Percentiles rank a stretch among this genome's conserved stretches.
Evolutionary conservation across 2,888 invertebrate species (phyloP).

Genomic region (Andrena chrysosceles): DNA sequence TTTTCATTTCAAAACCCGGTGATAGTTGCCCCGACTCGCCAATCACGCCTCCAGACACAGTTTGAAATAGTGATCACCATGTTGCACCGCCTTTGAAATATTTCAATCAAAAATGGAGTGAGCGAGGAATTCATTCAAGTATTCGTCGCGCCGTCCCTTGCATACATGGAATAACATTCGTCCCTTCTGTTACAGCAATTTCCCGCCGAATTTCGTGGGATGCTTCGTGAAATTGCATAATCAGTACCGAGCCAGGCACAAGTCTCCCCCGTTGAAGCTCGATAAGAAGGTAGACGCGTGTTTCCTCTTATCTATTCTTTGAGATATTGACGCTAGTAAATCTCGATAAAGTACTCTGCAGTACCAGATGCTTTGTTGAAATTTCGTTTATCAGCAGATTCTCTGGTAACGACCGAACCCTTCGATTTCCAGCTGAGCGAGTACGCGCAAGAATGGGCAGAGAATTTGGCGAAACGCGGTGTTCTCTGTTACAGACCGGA

Average conservation of each 20-base stretch:
- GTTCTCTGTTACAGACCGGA: constrained; percentile 21
- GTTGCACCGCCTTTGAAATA: not conserved
- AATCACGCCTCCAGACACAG: not conserved
- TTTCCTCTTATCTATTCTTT: not conserved
- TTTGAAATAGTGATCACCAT: constrained; percentile 4
- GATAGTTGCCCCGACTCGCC: not conserved
- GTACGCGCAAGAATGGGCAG: constrained; percentile 79
- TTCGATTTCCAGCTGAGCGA: constrained; percentile 72
- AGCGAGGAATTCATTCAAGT: constrained; percentile 7
- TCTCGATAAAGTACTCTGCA: too few species aligned
- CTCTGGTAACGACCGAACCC: not conserved
- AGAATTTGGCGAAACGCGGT: constrained; percentile 65
- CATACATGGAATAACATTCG: not conserved
- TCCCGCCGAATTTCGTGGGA: constrained; percentile 66
- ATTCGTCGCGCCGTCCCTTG: not conserved
- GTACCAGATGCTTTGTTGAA: too few species aligned
- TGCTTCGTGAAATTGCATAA: constrained; percentile 77
- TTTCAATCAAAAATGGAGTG: constrained; percentile 41
- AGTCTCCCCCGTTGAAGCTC: constrained; percentile 72
- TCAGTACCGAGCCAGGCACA: constrained; percentile 74
- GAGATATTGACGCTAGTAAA: constrained; percentile 5
- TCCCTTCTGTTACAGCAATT: constrained; percentile 25
- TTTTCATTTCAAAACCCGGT: not conserved
- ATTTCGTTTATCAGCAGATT: not conserved
- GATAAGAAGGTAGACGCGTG: constrained; percentile 70